Evolutionary conservation across 2,113 vertebrate genomes (phyloP).

Genomic region (Copsychus sechellarum): DNA sequence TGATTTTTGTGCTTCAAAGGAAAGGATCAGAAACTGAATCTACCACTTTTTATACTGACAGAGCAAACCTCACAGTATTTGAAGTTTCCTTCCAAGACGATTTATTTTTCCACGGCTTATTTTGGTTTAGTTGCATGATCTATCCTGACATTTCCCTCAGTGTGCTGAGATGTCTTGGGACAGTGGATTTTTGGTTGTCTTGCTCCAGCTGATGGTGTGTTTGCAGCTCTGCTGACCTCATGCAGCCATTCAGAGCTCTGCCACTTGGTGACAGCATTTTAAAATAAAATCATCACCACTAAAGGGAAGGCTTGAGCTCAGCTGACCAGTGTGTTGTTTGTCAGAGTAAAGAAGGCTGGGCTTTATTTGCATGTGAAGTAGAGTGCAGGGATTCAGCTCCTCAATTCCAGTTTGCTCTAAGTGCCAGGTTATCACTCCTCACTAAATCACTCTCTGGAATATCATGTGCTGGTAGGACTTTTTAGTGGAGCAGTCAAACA

Average conservation of each 20-base stretch:
- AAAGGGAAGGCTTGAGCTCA: neutral
- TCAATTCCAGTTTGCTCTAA: neutral
- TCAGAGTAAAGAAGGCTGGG: neutral
- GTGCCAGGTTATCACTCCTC: neutral
- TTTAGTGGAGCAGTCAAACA: neutral
- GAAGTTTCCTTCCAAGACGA: neutral
- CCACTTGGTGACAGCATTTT: conserved; percentile 64
- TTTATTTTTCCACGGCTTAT: neutral
- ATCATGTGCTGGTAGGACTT: neutral
- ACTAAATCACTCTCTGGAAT: neutral
- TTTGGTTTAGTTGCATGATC: neutral
- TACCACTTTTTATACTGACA: neutral
- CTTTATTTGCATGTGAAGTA: neutral
- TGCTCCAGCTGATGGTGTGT: neutral
- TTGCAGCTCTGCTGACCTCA: neutral
- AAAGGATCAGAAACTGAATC: neutral
- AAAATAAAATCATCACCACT: conserved; percentile 4
- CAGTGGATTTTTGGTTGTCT: neutral
- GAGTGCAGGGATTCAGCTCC: neutral
- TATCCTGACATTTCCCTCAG: rapidly evolving
- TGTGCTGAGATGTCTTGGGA: neutral
- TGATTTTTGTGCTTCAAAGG: conserved; percentile 3
- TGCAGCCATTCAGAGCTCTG: neutral
- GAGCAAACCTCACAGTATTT: neutral
- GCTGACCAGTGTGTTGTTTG: neutral